These are phyloP conservation scores for Oryzias curvinotus DNA, from an alignment of 2,113 vertebrate genomes.

Conservation along the genomic window DNA sequence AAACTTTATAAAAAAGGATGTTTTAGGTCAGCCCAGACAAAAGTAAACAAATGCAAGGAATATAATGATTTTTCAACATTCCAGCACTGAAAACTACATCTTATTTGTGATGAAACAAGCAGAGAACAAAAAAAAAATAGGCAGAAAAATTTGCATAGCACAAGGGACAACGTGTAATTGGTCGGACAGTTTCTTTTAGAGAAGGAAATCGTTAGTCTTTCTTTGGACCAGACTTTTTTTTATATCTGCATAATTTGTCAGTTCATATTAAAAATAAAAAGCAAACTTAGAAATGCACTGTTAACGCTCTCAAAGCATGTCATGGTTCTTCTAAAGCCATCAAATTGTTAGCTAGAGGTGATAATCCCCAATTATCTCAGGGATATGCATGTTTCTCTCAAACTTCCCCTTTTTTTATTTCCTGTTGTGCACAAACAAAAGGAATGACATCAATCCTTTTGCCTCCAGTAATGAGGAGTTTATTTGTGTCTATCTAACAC, in stretches of 20 bases:
- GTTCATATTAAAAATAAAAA: conserved; percentile 13
- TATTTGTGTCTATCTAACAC: conserved; percentile 29
- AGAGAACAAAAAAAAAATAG: background rate
- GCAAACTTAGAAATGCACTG: conserved; percentile 19
- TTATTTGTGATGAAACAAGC: background rate
- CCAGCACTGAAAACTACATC: background rate
- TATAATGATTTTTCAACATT: background rate
- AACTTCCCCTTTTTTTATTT: conserved; percentile 17
- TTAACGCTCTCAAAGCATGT: conserved; percentile 29
- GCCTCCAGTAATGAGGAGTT: conserved; percentile 29
- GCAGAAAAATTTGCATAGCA: conserved; percentile 1
- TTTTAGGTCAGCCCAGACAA: too few species aligned
- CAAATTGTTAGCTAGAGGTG: conserved; percentile 41
- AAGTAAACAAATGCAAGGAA: too few species aligned
- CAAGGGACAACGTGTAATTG: conserved; percentile 10
- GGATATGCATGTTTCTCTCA: conserved; percentile 42
- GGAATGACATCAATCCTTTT: conserved; percentile 40
- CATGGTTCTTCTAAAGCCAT: conserved; percentile 38
- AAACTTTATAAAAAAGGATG: too few species aligned
- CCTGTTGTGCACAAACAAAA: conserved; percentile 31
- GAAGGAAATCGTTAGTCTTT: conserved; percentile 11
- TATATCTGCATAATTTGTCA: conserved; percentile 9
- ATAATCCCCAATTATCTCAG: conserved; percentile 49
- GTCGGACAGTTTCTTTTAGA: conserved; percentile 2
- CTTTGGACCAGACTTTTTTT: background rate